Percentiles rank a stretch among this genome's conserved stretches.
phyloP scores from a whole-genome alignment of 2,888 invertebrate species.

The Lithophane leautieri region DNA sequence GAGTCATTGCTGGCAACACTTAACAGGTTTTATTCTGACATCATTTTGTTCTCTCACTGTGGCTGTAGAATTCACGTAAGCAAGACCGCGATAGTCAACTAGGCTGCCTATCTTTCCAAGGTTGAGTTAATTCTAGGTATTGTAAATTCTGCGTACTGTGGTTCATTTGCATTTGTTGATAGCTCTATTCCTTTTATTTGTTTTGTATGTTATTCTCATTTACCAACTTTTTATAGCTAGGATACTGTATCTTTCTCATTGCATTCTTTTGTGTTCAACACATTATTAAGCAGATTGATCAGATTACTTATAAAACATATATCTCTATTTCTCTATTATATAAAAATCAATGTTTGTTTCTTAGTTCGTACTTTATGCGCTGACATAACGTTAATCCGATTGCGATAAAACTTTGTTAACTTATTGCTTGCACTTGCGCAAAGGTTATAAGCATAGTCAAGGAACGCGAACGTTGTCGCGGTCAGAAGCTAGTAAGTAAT shows the following conservation, averaged over 20 bases:
- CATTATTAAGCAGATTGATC: background rate
- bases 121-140: conserved; percentile 36
- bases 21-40: conserved; percentile 65
- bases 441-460: too few species aligned
- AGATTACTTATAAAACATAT: background rate
- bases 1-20: conserved; percentile 47
- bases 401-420: too few species aligned
- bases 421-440: too few species aligned
- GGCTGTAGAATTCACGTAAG: conserved; percentile 39
- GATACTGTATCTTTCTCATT: background rate
- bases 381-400: too few species aligned
- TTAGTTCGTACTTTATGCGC: too few species aligned
- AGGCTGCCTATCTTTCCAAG: conserved; percentile 28
- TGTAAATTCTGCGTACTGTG: conserved; percentile 23
- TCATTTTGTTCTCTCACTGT: conserved; percentile 47
- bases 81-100: conserved; percentile 35
- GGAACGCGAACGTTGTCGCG: too few species aligned
- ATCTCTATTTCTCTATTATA: background rate
- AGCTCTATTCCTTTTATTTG: conserved; percentile 18
- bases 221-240: background rate
- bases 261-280: background rate
- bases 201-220: background rate
- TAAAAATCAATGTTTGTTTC: too few species aligned
- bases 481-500: background rate
- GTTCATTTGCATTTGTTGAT: conserved; percentile 39